A percentile compares a stretch with the other conserved stretches of the same genome.
Conservation (phyloP, 2,113 vertebrate species). For the Eubucco bourcierii region DNA sequence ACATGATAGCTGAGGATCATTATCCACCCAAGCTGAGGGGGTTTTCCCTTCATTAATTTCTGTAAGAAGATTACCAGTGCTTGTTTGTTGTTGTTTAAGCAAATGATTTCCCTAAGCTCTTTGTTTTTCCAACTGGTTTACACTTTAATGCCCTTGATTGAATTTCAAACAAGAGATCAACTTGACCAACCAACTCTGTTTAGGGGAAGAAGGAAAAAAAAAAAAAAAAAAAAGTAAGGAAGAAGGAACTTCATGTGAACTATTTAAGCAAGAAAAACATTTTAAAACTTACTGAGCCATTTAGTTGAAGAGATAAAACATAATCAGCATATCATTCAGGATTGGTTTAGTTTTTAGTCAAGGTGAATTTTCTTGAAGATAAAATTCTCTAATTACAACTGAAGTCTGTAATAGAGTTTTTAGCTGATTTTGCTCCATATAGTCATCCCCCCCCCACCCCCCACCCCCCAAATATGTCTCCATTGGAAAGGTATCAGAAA, state of each 20-base stretch:
- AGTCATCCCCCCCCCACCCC: not conserved
- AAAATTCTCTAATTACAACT: constrained; percentile 12
- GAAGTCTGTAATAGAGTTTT: not conserved
- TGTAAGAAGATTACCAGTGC: constrained; percentile 96
- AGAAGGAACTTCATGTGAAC: constrained; percentile 61
- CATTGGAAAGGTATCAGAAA: not conserved
- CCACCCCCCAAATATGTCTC: not conserved
- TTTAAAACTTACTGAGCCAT: constrained; percentile 47
- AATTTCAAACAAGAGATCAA: constrained; percentile 92
- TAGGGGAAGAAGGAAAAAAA: not conserved
- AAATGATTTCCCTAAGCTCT: constrained; percentile 99
- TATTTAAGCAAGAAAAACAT: constrained; percentile 39
- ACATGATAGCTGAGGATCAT: constrained; percentile 81
- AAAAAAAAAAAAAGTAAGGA: not conserved
- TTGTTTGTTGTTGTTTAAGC: constrained; percentile 98
- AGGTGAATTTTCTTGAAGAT: constrained; percentile 53
- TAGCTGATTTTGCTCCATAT: not conserved
- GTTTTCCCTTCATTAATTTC: constrained; percentile 95
- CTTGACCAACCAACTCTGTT: constrained; percentile 86
- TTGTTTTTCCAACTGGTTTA: constrained; percentile 99
- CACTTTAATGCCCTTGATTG: constrained; percentile 99
- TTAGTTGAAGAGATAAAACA: constrained; percentile 44
- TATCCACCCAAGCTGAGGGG: constrained; percentile 81
- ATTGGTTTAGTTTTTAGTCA: constrained; percentile 49
- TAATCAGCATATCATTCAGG: constrained; percentile 46